Conservation (phyloP, 2,113 vertebrate genomes). For the Geothlypis trichas region DNA sequence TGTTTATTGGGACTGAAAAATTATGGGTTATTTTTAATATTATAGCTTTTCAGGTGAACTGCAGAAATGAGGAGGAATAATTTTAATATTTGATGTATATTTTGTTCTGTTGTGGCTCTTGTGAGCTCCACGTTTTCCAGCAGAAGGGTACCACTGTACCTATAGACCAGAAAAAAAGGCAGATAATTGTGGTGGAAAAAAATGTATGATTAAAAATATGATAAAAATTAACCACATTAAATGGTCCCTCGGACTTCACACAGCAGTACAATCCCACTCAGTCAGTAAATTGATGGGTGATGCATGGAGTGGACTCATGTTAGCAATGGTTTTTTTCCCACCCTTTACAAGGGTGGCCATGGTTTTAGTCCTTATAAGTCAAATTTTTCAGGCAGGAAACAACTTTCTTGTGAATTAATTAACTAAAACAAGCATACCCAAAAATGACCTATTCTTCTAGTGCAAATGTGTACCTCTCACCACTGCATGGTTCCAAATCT, state of each 20-base stretch:
- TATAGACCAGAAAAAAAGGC: neutral
- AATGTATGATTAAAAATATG: too few relatives aligned
- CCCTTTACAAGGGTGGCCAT: neutral
- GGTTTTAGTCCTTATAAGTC: neutral
- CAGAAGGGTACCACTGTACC: neutral
- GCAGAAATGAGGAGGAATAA: neutral
- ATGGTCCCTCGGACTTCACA: neutral
- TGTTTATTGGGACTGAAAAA: neutral
- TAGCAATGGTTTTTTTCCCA: neutral
- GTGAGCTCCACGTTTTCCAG: neutral
- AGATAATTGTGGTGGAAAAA: neutral
- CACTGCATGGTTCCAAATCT: rapidly evolving
- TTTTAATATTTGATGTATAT: neutral
- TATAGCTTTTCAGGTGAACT: neutral
- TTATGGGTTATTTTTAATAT: neutral
- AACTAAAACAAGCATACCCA: neutral
- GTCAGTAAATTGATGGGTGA: neutral
- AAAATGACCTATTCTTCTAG: neutral
- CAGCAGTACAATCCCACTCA: neutral
- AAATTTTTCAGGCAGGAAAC: neutral
- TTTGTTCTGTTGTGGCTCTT: neutral
- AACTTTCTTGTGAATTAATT: neutral
- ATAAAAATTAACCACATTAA: neutral
- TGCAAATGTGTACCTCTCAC: neutral
- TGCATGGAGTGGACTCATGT: neutral